Conservation (phyloP, 2,888 invertebrate genomes). For the Sphaeridia pumilis region DNA sequence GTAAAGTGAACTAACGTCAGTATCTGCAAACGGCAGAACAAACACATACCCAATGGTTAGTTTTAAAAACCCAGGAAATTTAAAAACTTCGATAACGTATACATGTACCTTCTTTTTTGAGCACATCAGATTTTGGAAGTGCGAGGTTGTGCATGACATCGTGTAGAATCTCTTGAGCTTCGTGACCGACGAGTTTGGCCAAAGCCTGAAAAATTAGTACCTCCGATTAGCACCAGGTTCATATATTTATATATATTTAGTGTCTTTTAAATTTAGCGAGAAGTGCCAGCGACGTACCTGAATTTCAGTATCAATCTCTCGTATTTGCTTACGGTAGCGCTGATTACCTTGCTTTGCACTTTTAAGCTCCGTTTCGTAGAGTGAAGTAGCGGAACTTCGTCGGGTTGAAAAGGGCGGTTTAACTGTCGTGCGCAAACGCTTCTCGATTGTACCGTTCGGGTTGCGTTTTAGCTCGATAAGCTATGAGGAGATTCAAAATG, state of each 20-base stretch:
- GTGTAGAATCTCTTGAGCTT: conserved; percentile 32
- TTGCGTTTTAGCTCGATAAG: conserved; percentile 69
- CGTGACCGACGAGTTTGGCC: conserved; percentile 32
- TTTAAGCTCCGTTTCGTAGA: conserved; percentile 67
- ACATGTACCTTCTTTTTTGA: conserved; percentile 35
- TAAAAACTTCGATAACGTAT: too few species aligned
- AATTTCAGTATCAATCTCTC: conserved; percentile 71
- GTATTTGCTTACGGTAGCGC: conserved; percentile 64
- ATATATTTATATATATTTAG: too few species aligned
- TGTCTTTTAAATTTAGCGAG: too few species aligned
- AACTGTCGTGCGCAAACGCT: conserved; percentile 72
- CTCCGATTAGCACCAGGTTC: too few species aligned
- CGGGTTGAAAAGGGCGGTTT: conserved; percentile 51
- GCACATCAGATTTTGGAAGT: conserved; percentile 32
- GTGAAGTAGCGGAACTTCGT: conserved; percentile 68
- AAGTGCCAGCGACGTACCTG: conserved; percentile 47
- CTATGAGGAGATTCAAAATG: conserved; percentile 50
- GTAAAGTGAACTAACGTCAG: conserved; percentile 46
- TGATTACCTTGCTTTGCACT: conserved; percentile 75
- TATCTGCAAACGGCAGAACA: too few species aligned
- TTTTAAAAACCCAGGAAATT: too few species aligned
- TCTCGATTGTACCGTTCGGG: conserved; percentile 70
- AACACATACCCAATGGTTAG: too few species aligned
- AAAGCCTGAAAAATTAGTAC: too few species aligned
- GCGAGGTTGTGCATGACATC: conserved; percentile 31